Conservation (phyloP, 2,113 vertebrate genomes). For the Eulemur rufifrons region DNA sequence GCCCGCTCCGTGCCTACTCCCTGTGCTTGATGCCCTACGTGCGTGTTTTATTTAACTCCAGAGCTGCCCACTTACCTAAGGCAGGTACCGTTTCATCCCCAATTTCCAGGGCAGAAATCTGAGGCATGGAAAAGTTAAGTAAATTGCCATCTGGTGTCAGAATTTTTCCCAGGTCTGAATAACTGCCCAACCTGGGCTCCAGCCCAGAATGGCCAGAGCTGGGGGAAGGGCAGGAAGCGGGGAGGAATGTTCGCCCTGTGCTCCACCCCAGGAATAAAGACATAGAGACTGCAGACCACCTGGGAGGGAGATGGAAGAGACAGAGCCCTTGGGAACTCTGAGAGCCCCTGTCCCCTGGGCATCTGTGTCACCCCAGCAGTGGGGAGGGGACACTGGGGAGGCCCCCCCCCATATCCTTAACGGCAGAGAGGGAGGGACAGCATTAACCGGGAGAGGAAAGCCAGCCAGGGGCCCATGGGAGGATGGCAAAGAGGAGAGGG, state of each 20-base stretch:
- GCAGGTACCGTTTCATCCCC: neutral
- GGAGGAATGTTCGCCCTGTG: accelerated
- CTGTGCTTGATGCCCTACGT: accelerated
- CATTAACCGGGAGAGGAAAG: neutral
- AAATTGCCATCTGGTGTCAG: neutral
- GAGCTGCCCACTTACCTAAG: neutral
- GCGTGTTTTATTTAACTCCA: too few species aligned
- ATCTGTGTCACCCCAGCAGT: too few species aligned
- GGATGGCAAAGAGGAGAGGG: neutral
- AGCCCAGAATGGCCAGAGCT: neutral
- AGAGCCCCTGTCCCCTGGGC: neutral
- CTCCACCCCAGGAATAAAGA: neutral
- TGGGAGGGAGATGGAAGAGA: neutral
- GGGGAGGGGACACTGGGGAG: neutral
- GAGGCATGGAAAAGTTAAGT: neutral
- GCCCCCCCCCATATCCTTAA: neutral
- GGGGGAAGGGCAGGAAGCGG: neutral
- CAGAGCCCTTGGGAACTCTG: neutral
- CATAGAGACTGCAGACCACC: neutral
- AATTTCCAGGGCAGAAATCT: neutral
- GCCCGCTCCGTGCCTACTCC: neutral
- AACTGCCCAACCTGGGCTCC: neutral
- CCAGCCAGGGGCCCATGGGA: neutral
- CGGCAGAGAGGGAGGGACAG: neutral
- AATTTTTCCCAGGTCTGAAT: neutral